phyloP scores from a whole-genome alignment of 1,140 invertebrate species.

The Stratiolaelaps scimitus region DNA sequence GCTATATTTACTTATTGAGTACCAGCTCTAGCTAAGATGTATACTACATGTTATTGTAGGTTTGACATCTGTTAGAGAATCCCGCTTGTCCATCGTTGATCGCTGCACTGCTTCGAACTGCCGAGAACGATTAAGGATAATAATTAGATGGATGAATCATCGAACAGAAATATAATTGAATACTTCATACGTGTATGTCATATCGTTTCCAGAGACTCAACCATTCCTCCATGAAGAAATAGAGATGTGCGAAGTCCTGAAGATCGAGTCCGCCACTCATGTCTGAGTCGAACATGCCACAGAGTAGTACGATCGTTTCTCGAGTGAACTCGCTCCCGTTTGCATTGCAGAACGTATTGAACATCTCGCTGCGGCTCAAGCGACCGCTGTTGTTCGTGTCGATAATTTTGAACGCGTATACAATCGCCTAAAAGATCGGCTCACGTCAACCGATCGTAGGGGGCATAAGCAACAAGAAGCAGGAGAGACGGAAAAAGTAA shows the following conservation, averaged over 20 bases:
- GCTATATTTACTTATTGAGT: too few species aligned
- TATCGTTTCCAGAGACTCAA: background rate
- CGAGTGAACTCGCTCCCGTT: slow-evolving; percentile 14
- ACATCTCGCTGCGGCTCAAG: slow-evolving; percentile 19
- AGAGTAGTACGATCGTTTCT: slow-evolving; percentile 10
- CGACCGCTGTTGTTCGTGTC: slow-evolving; percentile 13
- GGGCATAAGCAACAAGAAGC: too few species aligned
- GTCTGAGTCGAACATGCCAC: slow-evolving; percentile 25
- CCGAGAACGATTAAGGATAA: too few species aligned
- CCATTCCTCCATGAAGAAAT: slow-evolving; percentile 12
- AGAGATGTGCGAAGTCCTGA: slow-evolving; percentile 21
- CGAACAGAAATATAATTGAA: too few species aligned
- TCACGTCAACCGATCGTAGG: too few species aligned
- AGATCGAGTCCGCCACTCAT: slow-evolving; percentile 13
- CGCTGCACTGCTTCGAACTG: too few species aligned
- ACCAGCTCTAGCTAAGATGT: too few species aligned
- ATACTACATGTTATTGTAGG: too few species aligned
- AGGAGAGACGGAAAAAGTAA: too few species aligned
- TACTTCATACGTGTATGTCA: background rate
- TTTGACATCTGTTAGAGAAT: too few species aligned
- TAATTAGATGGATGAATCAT: too few species aligned
- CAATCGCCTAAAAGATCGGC: slow-evolving; percentile 7
- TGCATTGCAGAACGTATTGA: background rate
- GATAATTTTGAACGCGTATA: slow-evolving; percentile 1
- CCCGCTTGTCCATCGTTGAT: too few species aligned